Percentiles rank a stretch among this genome's conserved stretches.
Evolutionary conservation across 1,140 invertebrate genomes (phyloP).

Genomic region (Samia ricini): DNA sequence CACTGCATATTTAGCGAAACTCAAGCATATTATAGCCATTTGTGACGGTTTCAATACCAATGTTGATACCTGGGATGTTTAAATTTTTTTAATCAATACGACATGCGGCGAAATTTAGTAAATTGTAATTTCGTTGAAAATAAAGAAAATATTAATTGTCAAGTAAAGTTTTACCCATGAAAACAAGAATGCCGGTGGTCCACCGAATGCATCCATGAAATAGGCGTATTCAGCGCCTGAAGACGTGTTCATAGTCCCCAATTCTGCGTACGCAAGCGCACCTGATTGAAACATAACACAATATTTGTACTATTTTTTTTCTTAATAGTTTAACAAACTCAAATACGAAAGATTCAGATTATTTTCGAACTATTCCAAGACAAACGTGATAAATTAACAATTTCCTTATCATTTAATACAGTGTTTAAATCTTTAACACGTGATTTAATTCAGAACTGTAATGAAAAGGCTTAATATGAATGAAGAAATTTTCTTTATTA

Average conservation of each 20-base stretch:
- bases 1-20: conserved; percentile 96
- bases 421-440: too few species aligned
- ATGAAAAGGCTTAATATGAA: too few species aligned
- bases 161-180: conserved; percentile 84
- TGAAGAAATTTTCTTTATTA: too few species aligned
- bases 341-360: not conserved
- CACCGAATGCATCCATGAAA: conserved; percentile 93
- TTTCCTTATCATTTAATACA: too few species aligned
- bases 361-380: not conserved
- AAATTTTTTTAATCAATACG: not conserved
- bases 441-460: too few species aligned
- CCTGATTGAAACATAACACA: conserved; percentile 75
- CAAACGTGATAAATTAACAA: too few species aligned
- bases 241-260: conserved; percentile 95
- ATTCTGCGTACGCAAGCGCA: conserved; percentile 93
- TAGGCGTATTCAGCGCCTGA: conserved; percentile 96
- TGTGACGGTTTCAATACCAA: conserved; percentile 95
- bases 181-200: conserved; percentile 93
- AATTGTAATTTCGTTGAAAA: not conserved
- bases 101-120: too few species aligned
- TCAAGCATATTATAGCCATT: conserved; percentile 95
- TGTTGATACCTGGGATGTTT: conserved; percentile 79
- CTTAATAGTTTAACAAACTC: not conserved
- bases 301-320: not conserved
- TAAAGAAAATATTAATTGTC: not conserved